Evolutionary conservation across 2,797 vertebrate genomes (phyloP).

Genomic region (Syndactyla subalaris): DNA sequence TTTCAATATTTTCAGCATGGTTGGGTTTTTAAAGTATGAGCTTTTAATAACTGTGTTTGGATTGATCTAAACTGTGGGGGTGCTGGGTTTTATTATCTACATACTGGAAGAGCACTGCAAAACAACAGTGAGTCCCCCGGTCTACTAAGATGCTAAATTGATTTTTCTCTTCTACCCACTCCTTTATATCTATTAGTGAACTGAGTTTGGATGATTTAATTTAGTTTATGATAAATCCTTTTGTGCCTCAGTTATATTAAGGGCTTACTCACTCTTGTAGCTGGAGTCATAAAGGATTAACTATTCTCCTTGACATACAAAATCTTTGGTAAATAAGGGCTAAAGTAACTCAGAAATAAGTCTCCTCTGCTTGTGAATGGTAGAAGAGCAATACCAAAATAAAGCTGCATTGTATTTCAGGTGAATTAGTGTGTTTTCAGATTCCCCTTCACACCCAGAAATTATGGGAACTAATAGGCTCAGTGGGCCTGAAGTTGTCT

Average conservation of each 20-base stretch:
- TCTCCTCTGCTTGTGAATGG: not conserved
- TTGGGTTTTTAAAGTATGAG: not conserved
- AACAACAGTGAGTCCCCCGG: not conserved
- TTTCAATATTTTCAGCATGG: not conserved
- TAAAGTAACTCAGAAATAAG: not conserved
- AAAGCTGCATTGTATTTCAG: not conserved
- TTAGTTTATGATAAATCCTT: conserved; percentile 25
- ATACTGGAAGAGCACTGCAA: not conserved
- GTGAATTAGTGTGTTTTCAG: not conserved
- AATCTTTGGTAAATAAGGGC: not conserved
- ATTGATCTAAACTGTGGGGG: not conserved
- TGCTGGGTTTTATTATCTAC: not conserved
- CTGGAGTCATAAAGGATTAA: not conserved
- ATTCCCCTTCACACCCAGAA: not conserved
- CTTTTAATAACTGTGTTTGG: not conserved
- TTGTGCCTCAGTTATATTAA: not conserved
- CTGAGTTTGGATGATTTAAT: conserved; percentile 3
- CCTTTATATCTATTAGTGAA: not conserved
- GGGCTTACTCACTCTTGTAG: not conserved
- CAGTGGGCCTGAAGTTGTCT: not conserved
- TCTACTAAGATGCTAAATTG: not conserved
- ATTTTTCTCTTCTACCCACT: not conserved
- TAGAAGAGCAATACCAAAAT: not conserved
- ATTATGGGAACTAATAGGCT: not conserved
- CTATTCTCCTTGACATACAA: not conserved